Evolutionary conservation across 2,113 vertebrate genomes (phyloP).

Genomic region (Anolis sagrei): DNA sequence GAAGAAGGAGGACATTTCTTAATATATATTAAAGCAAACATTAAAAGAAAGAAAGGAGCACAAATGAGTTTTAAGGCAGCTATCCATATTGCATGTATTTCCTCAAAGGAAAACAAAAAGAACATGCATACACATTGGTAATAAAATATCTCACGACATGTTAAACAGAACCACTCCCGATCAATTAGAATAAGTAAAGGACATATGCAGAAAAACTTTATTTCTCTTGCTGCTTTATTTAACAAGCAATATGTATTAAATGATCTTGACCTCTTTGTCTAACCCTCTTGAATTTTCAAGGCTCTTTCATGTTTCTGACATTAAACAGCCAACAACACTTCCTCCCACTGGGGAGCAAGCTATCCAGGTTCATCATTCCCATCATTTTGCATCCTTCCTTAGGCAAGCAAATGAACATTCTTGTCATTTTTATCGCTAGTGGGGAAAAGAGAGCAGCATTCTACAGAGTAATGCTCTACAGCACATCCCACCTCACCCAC

Average conservation of each 20-base stretch:
- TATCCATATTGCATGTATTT: background rate
- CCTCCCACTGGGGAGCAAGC: conserved; percentile 30
- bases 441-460: conserved; percentile 23
- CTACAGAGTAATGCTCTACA: background rate
- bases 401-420: conserved; percentile 16
- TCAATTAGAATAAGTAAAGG: conserved; percentile 8
- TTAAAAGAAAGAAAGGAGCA: background rate
- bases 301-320: conserved; percentile 31
- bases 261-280: conserved; percentile 35
- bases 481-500: background rate
- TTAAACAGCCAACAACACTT: conserved; percentile 7
- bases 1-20: background rate
- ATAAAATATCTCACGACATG: background rate
- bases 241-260: conserved; percentile 10
- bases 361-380: conserved; percentile 25
- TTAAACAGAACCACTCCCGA: conserved; percentile 22
- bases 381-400: conserved; percentile 21
- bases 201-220: conserved; percentile 14
- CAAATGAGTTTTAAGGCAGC: background rate
- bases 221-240: conserved; percentile 40
- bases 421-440: conserved; percentile 32
- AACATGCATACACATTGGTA: background rate
- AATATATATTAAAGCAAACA: conserved; percentile 3
- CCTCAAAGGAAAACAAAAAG: conserved; percentile 3
- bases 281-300: conserved; percentile 24